Evolutionary conservation across 37 sponge, comb jelly and placozoan genomes (phyloP).

Genomic region (Geodia barretti): DNA sequence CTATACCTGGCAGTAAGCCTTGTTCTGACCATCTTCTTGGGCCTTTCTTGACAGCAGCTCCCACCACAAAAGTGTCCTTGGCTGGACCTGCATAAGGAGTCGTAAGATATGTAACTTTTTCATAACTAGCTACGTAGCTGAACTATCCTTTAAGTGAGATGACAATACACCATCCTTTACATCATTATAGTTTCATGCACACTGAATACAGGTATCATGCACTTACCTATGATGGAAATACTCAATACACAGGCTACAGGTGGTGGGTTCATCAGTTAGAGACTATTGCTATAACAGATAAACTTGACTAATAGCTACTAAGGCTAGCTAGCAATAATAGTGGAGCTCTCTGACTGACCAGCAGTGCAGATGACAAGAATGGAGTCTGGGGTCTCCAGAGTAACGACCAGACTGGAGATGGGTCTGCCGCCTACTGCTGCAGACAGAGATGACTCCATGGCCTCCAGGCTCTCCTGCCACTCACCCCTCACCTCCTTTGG

Average conservation of each 20-base stretch:
- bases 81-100: slow-evolving; percentile 36
- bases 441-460: slow-evolving; percentile 12
- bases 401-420: slow-evolving; percentile 41
- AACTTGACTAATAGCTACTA: too few species aligned
- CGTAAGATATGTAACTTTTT: neutral
- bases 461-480: slow-evolving; percentile 32
- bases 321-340: too few species aligned
- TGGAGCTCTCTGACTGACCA: slow-evolving; percentile 29
- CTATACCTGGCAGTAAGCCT: slow-evolving; percentile 56
- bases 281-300: too few species aligned
- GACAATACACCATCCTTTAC: too few species aligned
- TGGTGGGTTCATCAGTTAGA: too few species aligned
- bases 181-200: too few species aligned
- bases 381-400: slow-evolving; percentile 36
- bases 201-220: too few species aligned
- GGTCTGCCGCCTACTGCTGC: slow-evolving; percentile 51
- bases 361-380: slow-evolving; percentile 56
- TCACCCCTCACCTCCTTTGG: slow-evolving; percentile 20
- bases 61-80: slow-evolving; percentile 39
- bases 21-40: slow-evolving; percentile 40
- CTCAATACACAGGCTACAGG: too few species aligned
- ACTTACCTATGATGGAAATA: too few species aligned
- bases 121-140: neutral
- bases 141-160: too few species aligned
- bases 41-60: slow-evolving; percentile 43